Percentiles rank a stretch among this genome's conserved stretches.
Evolutionary conservation across 2,888 invertebrate species (phyloP).

Genomic region (Lithophane semibrunnea): DNA sequence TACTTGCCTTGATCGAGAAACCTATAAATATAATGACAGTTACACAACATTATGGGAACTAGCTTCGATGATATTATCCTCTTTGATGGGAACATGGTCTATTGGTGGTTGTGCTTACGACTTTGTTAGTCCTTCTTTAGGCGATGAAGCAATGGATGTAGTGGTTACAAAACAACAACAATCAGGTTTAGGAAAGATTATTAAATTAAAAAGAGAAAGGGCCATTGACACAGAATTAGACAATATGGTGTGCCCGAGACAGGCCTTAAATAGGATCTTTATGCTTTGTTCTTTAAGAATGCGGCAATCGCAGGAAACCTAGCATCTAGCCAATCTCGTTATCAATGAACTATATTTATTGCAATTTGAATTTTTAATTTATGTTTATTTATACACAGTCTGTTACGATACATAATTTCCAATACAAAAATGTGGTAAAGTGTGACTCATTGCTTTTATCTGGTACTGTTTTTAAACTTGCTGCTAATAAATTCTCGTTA

Average conservation of each 20-base stretch:
- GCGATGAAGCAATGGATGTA: conserved; percentile 1
- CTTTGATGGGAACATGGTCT: not conserved
- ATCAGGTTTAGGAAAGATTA: conserved; percentile 12
- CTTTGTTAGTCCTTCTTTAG: not conserved
- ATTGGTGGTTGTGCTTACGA: not conserved
- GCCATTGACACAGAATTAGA: conserved; percentile 6
- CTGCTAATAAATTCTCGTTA: not conserved
- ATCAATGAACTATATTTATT: not conserved
- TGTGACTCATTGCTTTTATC: not conserved
- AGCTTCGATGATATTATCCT: conserved; percentile 15
- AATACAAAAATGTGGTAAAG: not conserved
- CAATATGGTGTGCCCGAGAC: not conserved
- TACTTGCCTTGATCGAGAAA: not conserved
- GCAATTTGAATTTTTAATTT: not conserved
- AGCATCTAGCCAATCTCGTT: not conserved
- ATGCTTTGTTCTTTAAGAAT: conserved; percentile 1
- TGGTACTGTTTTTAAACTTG: not conserved
- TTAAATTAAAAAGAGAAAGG: conserved; percentile 17
- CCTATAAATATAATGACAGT: not conserved
- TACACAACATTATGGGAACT: not conserved
- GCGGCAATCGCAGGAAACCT: not conserved
- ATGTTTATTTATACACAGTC: not conserved
- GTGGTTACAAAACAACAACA: no score
- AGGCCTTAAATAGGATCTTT: conserved; percentile 1
- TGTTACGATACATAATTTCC: not conserved